Conservation (phyloP, 2,797 vertebrate species). For the Ibycter americanus region DNA sequence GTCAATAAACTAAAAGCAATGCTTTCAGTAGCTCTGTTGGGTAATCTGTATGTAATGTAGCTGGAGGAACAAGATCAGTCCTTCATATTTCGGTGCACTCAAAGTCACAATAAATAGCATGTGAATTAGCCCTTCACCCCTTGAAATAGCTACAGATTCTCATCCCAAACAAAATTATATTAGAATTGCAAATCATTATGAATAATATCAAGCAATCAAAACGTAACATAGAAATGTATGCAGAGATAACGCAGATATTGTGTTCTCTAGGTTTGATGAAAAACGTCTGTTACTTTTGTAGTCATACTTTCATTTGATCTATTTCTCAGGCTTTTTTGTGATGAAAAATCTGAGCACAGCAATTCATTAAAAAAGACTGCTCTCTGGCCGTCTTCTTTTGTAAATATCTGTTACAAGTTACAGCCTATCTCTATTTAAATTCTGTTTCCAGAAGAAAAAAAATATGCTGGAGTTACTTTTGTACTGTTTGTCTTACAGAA, state of each 20-base stretch:
- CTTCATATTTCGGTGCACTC: slow-evolving; percentile 52
- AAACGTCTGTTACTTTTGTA: not conserved
- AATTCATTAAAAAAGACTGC: not conserved
- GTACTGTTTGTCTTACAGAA: not conserved
- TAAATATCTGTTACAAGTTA: not conserved
- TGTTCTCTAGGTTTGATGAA: slow-evolving; percentile 62
- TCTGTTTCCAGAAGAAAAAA: not conserved
- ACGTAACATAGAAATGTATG: slow-evolving; percentile 54
- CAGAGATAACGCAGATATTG: slow-evolving; percentile 51
- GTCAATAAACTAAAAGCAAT: not conserved
- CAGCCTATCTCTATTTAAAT: not conserved
- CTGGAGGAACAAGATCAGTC: slow-evolving; percentile 58
- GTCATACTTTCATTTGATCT: not conserved
- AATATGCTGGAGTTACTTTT: not conserved
- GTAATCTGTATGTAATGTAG: not conserved
- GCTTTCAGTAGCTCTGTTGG: not conserved
- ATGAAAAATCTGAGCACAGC: not conserved
- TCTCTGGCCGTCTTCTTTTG: not conserved
- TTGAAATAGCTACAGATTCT: slow-evolving; percentile 70
- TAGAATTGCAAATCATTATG: slow-evolving; percentile 76
- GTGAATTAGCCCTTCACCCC: slow-evolving; percentile 58
- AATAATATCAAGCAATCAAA: slow-evolving; percentile 67
- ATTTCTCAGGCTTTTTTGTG: not conserved
- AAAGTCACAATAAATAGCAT: slow-evolving; percentile 57
- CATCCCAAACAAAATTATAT: slow-evolving; percentile 63